These are phyloP conservation scores for Antedon bifida DNA, from an alignment of 35 echinoderm and acorn worm species.

Conservation along the genomic window DNA sequence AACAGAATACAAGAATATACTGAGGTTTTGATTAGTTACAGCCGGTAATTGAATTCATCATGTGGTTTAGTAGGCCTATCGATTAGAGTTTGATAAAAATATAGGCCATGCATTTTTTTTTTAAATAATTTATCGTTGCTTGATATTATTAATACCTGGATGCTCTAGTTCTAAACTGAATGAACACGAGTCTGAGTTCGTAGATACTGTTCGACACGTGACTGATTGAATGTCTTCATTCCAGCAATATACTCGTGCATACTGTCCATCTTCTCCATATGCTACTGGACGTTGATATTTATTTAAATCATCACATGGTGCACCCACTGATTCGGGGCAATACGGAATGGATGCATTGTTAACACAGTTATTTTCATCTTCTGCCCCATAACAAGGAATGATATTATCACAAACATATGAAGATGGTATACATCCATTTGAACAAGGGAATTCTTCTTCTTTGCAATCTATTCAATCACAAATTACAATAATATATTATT, in stretches of 20 bases:
- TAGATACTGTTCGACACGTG: background rate
- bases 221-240: background rate
- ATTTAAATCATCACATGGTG: background rate
- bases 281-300: background rate
- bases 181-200: background rate
- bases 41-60: too few relatives aligned
- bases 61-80: too few relatives aligned
- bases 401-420: background rate
- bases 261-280: background rate
- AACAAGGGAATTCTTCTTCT: background rate
- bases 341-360: background rate
- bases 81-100: too few relatives aligned
- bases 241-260: background rate
- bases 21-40: too few relatives aligned
- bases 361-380: background rate
- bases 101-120: too few relatives aligned
- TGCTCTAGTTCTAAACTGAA: background rate
- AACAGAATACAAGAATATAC: too few relatives aligned
- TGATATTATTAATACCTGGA: background rate
- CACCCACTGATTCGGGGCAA: background rate
- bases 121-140: background rate
- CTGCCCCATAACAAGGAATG: background rate
- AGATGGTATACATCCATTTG: background rate
- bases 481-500: too few relatives aligned
- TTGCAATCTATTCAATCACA: background rate